These are phyloP conservation scores for Therioaphis trifolii DNA, from an alignment of 2,888 invertebrate species.

Conservation along the genomic window DNA sequence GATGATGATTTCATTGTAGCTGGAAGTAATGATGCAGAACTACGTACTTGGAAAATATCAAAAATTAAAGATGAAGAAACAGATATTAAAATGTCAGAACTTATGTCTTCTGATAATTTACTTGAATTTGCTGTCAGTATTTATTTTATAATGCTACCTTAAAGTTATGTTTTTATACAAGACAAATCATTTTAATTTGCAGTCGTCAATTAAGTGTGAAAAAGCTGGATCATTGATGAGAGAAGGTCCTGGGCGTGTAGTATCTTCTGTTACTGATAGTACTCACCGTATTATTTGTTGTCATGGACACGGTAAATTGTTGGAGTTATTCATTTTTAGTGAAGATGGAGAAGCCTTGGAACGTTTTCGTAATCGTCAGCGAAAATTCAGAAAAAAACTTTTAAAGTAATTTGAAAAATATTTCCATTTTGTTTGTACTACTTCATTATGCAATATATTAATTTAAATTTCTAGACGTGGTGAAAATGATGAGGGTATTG, in stretches of 20 bases:
- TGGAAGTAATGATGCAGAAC: conserved; percentile 85
- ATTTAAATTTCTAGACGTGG: conserved; percentile 10
- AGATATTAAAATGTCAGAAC: conserved; percentile 68
- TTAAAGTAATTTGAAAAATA: conserved; percentile 13
- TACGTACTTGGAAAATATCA: conserved; percentile 85
- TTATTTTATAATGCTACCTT: neutral
- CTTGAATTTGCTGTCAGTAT: conserved; percentile 72
- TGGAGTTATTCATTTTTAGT: conserved; percentile 45
- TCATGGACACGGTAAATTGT: conserved; percentile 35
- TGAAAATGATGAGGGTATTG: conserved; percentile 24
- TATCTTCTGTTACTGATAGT: conserved; percentile 79
- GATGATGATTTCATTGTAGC: conserved; percentile 87
- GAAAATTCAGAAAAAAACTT: conserved; percentile 56
- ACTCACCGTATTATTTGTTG: conserved; percentile 82
- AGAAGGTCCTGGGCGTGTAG: conserved; percentile 82
- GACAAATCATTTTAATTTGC: conserved; percentile 65
- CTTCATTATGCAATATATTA: neutral
- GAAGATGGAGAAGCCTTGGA: conserved; percentile 19
- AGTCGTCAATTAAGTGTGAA: conserved; percentile 79
- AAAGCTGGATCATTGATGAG: conserved; percentile 85
- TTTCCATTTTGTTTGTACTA: neutral
- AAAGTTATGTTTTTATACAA: neutral
- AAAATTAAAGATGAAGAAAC: conserved; percentile 72
- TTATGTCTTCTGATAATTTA: conserved; percentile 71
- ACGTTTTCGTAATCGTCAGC: conserved; percentile 51